These are phyloP conservation scores for Plemyria rubiginata DNA, from an alignment of 2,888 invertebrate species.

Conservation along the genomic window DNA sequence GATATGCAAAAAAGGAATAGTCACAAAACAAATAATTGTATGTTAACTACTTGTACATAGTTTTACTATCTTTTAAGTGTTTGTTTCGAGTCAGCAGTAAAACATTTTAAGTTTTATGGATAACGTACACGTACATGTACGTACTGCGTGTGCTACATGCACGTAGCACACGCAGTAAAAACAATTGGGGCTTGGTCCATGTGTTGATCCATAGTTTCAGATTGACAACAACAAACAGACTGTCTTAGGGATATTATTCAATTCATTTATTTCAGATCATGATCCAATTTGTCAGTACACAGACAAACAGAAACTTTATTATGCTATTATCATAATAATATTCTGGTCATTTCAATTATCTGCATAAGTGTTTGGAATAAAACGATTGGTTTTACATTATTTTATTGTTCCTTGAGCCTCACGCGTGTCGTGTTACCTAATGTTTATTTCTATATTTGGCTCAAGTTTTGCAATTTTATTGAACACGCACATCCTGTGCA, in stretches of 20 bases:
- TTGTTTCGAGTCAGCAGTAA: conserved; percentile 1
- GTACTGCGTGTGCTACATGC: too few species aligned
- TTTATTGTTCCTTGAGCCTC: neutral
- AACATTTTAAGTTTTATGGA: neutral
- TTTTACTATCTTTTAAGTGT: conserved; percentile 1
- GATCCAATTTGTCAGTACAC: too few species aligned
- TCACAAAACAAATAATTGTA: neutral
- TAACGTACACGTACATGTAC: neutral
- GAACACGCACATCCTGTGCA: conserved; percentile 32
- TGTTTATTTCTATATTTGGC: conserved; percentile 37
- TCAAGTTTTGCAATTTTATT: conserved; percentile 41
- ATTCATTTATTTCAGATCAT: too few species aligned
- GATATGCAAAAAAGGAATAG: conserved; percentile 1
- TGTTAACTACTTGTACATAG: neutral
- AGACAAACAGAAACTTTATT: too few species aligned
- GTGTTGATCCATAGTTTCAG: neutral
- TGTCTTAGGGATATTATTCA: neutral
- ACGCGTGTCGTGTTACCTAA: conserved; percentile 19
- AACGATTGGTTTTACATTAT: neutral
- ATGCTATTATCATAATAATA: neutral
- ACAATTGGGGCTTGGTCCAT: neutral
- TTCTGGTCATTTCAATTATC: neutral
- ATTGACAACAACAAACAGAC: neutral
- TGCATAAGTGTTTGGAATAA: neutral
- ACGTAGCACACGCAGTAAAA: neutral